These are phyloP conservation scores for Protomyctophum bolini DNA, from an alignment of 2,113 vertebrate species.

Conservation along the genomic window DNA sequence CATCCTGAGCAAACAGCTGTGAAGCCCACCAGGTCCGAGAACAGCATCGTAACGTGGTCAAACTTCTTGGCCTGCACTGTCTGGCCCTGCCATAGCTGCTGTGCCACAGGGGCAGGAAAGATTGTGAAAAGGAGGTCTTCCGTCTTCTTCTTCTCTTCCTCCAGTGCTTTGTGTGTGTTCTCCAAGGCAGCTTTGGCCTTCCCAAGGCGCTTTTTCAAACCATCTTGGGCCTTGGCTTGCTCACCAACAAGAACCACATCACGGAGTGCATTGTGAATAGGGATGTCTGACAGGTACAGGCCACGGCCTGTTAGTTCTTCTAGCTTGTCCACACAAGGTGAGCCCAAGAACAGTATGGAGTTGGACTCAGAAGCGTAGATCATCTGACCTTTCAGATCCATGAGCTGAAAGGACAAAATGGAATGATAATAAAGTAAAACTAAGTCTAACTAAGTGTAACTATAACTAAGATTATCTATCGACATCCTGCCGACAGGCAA, in stretches of 20 bases:
- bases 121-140: constrained; percentile 96
- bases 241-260: constrained; percentile 97
- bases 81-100: constrained; percentile 96
- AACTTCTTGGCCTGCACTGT: constrained; percentile 96
- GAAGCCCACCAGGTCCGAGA: constrained; percentile 98
- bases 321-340: constrained; percentile 93
- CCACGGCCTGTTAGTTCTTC: constrained; percentile 96
- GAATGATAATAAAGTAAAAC: constrained; percentile 7
- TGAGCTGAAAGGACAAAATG: constrained; percentile 79
- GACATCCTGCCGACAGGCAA: too few relatives aligned
- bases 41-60: constrained; percentile 92
- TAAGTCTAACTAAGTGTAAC: neutral
- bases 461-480: too few relatives aligned
- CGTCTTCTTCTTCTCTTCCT: constrained; percentile 96
- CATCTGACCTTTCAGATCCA: constrained; percentile 99
- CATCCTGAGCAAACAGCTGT: constrained; percentile 94
- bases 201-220: constrained; percentile 93
- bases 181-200: constrained; percentile 96
- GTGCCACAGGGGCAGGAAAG: constrained; percentile 93
- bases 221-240: constrained; percentile 95
- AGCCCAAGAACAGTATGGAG: constrained; percentile 92
- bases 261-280: constrained; percentile 93
- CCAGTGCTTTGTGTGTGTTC: constrained; percentile 91
- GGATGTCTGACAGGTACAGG: constrained; percentile 96
- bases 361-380: constrained; percentile 96